These are phyloP conservation scores for Amniataba percoides DNA, from an alignment of 2,797 vertebrate genomes.

Conservation along the genomic window DNA sequence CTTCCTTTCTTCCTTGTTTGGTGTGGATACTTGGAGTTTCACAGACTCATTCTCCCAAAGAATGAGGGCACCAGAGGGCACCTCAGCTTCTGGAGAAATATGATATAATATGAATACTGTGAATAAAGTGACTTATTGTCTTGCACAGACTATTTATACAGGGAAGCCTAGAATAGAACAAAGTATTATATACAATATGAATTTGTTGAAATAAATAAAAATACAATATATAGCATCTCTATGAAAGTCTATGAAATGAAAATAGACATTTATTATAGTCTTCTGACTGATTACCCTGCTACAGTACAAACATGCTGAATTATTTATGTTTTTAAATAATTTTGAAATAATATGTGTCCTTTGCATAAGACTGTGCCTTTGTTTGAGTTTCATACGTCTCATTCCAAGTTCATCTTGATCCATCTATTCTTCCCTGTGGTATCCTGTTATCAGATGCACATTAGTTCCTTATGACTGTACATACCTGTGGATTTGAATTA, in stretches of 20 bases:
- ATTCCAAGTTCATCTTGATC: background rate
- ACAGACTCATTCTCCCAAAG: background rate
- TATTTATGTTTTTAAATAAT: no score
- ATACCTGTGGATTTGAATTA: constrained; percentile 26
- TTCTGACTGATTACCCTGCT: background rate
- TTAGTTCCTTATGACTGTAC: background rate
- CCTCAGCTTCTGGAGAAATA: background rate
- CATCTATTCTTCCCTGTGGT: background rate
- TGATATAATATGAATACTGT: no score
- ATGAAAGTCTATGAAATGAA: no score
- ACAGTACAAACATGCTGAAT: no score
- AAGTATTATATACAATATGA: background rate
- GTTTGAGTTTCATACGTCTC: background rate
- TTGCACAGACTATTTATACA: no score
- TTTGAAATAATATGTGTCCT: no score
- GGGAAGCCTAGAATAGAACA: no score
- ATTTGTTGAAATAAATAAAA: background rate
- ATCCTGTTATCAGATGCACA: constrained; percentile 12
- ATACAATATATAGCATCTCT: background rate
- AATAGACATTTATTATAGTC: background rate
- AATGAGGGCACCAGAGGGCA: background rate
- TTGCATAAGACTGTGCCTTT: background rate
- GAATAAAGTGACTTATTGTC: no score
- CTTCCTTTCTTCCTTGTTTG: constrained; percentile 41
- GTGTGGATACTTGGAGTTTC: background rate